Conservation (phyloP, 2,888 invertebrate genomes). For the Xestia c-nigrum region DNA sequence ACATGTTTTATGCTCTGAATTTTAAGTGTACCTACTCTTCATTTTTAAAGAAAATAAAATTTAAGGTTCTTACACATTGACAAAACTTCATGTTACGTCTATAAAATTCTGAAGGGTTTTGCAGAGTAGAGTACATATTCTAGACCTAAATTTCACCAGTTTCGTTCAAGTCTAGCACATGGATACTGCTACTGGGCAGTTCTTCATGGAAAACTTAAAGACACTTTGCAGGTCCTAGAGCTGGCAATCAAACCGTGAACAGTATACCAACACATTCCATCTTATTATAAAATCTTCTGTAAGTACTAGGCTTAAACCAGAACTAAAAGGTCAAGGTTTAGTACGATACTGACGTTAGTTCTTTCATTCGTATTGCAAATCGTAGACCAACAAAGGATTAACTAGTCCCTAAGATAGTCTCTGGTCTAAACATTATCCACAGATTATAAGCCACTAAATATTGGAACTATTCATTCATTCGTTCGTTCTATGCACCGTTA, state of each 20-base stretch:
- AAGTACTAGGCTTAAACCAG: no score
- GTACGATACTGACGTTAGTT: no score
- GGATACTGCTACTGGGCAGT: background rate
- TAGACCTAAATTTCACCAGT: background rate
- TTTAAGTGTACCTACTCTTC: background rate
- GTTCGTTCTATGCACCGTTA: no score
- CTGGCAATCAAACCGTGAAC: background rate
- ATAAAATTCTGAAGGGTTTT: background rate
- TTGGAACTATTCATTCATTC: no score
- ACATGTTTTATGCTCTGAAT: conserved; percentile 1
- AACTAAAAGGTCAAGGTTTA: no score
- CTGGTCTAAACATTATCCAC: no score
- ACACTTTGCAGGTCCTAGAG: background rate
- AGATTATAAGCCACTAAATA: no score
- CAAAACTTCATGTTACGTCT: background rate
- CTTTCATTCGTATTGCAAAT: no score
- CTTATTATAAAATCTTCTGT: no score
- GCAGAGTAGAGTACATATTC: background rate
- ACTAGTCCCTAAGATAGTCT: no score
- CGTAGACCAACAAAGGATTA: no score
- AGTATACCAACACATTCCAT: background rate
- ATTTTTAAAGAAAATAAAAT: background rate
- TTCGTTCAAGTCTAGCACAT: background rate
- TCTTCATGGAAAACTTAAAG: background rate
- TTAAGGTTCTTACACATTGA: background rate